Evolutionary conservation across 2,888 invertebrate genomes (phyloP), one percentile per base, ranked within the genome.

Genomic region (Fragum whitleyi): DNA sequence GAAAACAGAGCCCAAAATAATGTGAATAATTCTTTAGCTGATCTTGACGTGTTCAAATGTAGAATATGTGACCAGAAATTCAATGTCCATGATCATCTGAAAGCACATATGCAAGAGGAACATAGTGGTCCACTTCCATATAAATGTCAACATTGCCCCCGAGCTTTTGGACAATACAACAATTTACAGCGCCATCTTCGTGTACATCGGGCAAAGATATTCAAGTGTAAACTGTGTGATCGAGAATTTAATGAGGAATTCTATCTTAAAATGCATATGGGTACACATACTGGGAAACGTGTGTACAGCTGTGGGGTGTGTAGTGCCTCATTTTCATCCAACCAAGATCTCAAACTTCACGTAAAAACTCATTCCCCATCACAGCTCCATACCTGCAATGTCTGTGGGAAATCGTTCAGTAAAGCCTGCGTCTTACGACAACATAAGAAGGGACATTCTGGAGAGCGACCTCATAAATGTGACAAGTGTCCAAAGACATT

Each of bases 301-400:
- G 86, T 86, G 9, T 89, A 88, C 57, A 87, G 85, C 61, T 89
- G 89, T 75, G 87, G 87, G 0, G 85, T 88, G 7, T 89, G 89
- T 70, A 84, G 71, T 55, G 53, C 78, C 0, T 47, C 75, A 2
- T 89, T 87, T 67, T 53, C 81, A 6, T 85, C 87, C 2, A 85
- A 74, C 57, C 82, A 83, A 0, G 87, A 89, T 36, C 81, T 89
- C 2, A 88, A 89, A 65, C 78, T 80, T 47, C 89, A 88, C 23
- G 86, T 89, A 0, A 84, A 84, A 61, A 86, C 87, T 0, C 89
- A 89, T 61, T 83, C 86, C 9, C 86, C 84, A 2, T 86, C 86
- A 0, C 78, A 87, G 29, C 78, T 87, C 1, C 86, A 87, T 55
- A 84, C 85, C 0, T 89, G 88, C 61, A 73, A 84, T 53, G 85